phyloP scores from a whole-genome alignment of 2,113 vertebrate species.

The Chloroceryle aenea region DNA sequence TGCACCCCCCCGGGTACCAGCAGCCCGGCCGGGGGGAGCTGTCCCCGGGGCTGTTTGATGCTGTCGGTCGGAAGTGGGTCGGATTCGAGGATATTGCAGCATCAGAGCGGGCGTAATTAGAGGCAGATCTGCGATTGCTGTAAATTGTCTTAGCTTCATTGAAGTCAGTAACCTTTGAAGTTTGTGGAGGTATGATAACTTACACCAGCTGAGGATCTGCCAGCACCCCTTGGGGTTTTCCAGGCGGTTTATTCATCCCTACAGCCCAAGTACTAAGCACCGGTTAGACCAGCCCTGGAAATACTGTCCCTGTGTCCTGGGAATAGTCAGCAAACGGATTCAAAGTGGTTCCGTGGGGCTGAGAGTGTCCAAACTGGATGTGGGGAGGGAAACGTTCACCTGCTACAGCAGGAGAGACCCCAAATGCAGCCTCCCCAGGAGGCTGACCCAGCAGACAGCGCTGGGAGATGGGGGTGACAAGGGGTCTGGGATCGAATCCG shows the following conservation, averaged over 20 bases:
- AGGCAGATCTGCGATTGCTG: not conserved
- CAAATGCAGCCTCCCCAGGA: accelerated
- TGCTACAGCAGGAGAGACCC: accelerated
- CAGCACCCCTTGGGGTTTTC: not conserved
- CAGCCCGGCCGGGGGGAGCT: no score
- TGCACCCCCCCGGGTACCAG: not conserved
- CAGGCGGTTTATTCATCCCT: not conserved
- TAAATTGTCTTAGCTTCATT: not conserved
- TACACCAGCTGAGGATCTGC: not conserved
- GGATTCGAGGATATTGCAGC: not conserved
- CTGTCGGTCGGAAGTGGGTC: not conserved
- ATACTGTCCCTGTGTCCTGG: accelerated
- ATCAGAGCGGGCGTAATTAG: not conserved
- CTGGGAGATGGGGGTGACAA: not conserved
- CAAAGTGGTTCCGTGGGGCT: not conserved
- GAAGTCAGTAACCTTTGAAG: not conserved
- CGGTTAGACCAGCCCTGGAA: accelerated
- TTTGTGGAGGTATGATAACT: not conserved
- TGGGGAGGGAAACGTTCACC: not conserved
- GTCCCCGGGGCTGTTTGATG: not conserved
- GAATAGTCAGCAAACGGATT: not conserved
- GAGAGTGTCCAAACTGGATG: not conserved
- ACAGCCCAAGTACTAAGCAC: accelerated
- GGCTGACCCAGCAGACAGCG: accelerated
- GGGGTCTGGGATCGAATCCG: no score